Percentiles rank a stretch among this genome's conserved stretches.
Conservation (phyloP, 2,888 invertebrate species). For the Coelogynopora nodosa region DNA sequence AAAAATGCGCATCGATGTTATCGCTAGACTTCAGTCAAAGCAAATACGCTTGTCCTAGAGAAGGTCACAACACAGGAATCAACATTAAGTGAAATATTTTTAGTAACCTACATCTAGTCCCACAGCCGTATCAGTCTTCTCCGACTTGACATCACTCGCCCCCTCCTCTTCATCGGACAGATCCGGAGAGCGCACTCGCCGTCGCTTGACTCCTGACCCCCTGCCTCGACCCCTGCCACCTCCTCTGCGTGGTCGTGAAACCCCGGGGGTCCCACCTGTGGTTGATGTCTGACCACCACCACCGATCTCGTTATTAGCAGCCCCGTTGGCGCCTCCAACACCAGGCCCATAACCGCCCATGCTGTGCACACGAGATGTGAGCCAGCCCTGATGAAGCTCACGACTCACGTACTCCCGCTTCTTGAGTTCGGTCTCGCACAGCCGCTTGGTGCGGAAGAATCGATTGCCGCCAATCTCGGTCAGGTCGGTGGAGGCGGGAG, state of each 20-base stretch:
- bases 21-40: too few relatives aligned
- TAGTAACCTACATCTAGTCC: neutral
- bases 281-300: neutral
- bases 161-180: neutral
- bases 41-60: too few relatives aligned
- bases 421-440: conserved; percentile 23
- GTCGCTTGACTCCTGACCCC: neutral
- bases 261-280: too few relatives aligned
- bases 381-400: conserved; percentile 32
- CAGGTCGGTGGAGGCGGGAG: neutral
- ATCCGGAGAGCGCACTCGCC: neutral
- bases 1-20: too few relatives aligned
- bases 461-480: neutral
- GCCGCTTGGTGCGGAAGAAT: conserved; percentile 37
- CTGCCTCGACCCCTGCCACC: neutral
- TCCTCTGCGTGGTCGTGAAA: neutral
- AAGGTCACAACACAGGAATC: too few relatives aligned
- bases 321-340: neutral
- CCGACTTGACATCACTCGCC: neutral
- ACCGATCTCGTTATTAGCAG: neutral
- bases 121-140: neutral
- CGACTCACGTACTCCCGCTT: conserved; percentile 35
- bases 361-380: neutral
- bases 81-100: too few relatives aligned
- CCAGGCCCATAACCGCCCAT: neutral